phyloP scores from a whole-genome alignment of 2,113 vertebrate genomes.

The Crotalus helleri region DNA sequence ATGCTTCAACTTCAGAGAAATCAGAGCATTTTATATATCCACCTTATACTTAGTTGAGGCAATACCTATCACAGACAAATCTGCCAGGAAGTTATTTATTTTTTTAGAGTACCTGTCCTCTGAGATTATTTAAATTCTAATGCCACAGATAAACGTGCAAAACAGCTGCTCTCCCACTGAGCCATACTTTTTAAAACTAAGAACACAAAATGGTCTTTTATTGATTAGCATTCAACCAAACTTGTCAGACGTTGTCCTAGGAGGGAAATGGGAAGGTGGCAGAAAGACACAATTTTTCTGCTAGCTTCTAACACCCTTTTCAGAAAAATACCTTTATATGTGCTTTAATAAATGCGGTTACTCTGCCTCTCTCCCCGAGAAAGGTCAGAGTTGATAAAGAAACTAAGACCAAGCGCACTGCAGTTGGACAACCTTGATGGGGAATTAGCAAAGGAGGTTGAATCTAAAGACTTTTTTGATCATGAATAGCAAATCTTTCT shows the following conservation, averaged over 20 bases:
- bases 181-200: neutral
- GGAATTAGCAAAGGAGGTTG: constrained; percentile 25
- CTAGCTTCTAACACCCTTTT: constrained; percentile 3
- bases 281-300: neutral
- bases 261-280: neutral
- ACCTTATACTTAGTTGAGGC: neutral
- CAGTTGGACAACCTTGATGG: neutral
- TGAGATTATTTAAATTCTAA: neutral
- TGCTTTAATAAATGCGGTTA: neutral
- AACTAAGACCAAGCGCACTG: neutral
- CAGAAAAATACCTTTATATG: constrained; percentile 18
- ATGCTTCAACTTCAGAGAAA: neutral
- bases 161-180: neutral
- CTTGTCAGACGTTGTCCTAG: neutral
- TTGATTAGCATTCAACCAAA: neutral
- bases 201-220: neutral
- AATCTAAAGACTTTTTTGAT: constrained; percentile 34
- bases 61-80: neutral
- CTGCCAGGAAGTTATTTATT: neutral
- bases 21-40: neutral
- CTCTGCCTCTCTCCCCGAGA: neutral
- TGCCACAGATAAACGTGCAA: neutral
- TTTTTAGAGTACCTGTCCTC: neutral
- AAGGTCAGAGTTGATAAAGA: constrained; percentile 34
- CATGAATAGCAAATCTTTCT: constrained; percentile 14